Evolutionary conservation across 2,797 vertebrate genomes (phyloP).

Genomic region (Xiphorhynchus erythropygius): DNA sequence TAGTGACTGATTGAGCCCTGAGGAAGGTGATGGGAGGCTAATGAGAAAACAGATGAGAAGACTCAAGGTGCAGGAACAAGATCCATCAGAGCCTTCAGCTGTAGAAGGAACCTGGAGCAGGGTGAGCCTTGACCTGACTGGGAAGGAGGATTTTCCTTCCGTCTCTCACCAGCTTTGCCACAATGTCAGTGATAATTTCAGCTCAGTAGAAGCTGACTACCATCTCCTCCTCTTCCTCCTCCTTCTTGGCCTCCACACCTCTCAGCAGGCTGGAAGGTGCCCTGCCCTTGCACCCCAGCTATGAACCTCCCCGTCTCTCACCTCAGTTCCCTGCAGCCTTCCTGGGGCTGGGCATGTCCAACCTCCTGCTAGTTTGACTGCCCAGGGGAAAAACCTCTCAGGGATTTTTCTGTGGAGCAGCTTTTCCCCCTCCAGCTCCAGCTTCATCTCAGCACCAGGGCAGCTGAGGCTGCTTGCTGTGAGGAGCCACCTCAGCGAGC

Average conservation of each 20-base stretch:
- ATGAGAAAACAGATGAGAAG: slow-evolving; percentile 59
- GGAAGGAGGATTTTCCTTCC: background rate
- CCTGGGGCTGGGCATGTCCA: rapidly evolving
- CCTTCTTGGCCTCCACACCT: slow-evolving; percentile 65
- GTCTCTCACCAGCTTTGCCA: background rate
- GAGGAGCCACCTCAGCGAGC: background rate
- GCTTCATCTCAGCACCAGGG: background rate
- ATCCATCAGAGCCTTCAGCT: background rate
- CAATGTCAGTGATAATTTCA: slow-evolving; percentile 79
- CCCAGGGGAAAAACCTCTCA: background rate
- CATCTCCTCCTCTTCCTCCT: slow-evolving; percentile 1
- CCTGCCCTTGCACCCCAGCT: background rate
- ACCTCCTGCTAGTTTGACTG: rapidly evolving
- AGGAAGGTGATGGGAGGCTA: slow-evolving; percentile 18
- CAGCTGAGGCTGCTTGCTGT: background rate
- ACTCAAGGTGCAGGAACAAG: background rate
- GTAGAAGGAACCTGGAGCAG: background rate
- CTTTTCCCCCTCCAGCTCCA: rapidly evolving
- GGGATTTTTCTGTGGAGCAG: background rate
- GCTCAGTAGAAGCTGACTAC: slow-evolving; percentile 80
- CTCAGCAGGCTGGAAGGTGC: slow-evolving; percentile 74
- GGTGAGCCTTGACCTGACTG: background rate
- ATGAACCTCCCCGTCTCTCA: background rate
- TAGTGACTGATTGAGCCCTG: background rate
- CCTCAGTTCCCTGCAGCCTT: rapidly evolving